Evolutionary conservation across 2,888 invertebrate species (phyloP).

Genomic region (Yponomeuta evonymella): DNA sequence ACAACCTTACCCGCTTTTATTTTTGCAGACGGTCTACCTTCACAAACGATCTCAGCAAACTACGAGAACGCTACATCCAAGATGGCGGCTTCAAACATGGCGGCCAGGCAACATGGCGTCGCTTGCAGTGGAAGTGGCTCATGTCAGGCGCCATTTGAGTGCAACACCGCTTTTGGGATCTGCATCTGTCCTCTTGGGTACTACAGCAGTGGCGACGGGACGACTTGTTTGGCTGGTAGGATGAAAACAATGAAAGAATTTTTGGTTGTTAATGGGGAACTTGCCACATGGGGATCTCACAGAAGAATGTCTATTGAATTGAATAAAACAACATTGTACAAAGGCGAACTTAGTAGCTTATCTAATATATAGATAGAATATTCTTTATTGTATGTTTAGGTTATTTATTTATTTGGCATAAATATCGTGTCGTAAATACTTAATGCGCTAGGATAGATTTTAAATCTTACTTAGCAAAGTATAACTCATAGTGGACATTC

Average conservation of each 20-base stretch:
- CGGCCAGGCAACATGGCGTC: conserved; percentile 28
- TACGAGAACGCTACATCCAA: conserved; percentile 9
- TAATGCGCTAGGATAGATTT: too few species aligned
- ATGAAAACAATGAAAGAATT: not conserved
- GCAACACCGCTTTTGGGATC: conserved; percentile 34
- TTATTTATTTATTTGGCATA: too few species aligned
- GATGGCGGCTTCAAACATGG: conserved; percentile 20
- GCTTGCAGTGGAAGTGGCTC: conserved; percentile 28
- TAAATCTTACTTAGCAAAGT: too few species aligned
- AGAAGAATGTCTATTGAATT: too few species aligned
- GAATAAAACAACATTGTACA: too few species aligned
- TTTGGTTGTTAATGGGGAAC: not conserved
- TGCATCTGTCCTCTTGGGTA: conserved; percentile 59
- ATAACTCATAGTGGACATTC: too few species aligned
- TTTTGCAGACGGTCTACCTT: conserved; percentile 7
- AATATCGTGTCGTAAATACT: too few species aligned
- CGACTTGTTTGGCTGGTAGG: conserved; percentile 52
- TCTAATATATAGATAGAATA: too few species aligned
- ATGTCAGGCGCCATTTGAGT: conserved; percentile 41
- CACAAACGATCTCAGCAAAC: conserved; percentile 15
- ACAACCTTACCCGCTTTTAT: not conserved
- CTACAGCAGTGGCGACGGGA: conserved; percentile 35
- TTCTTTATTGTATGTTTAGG: too few species aligned
- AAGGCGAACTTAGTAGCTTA: too few species aligned
- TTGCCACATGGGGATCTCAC: too few species aligned